Evolutionary conservation across 2,113 vertebrate species (phyloP).

Genomic region (Rhinopomastus cyanomelas): DNA sequence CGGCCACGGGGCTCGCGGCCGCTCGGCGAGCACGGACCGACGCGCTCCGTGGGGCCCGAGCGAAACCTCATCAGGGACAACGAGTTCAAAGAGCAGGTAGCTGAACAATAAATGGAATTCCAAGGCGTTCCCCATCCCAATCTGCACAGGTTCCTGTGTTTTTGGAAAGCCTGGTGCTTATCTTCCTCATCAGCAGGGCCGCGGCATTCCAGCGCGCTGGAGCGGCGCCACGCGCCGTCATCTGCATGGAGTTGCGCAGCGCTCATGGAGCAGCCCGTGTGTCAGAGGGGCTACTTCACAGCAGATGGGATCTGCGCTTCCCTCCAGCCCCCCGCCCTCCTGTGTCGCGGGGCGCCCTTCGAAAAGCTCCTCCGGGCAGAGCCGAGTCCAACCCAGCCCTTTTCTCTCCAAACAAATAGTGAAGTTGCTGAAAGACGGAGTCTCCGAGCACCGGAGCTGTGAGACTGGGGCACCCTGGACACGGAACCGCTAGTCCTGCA

Average conservation of each 20-base stretch:
- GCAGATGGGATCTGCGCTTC: conserved; percentile 59
- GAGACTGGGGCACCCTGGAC: conserved; percentile 4
- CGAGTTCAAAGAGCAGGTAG: conserved; percentile 76
- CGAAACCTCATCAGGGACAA: conserved; percentile 77
- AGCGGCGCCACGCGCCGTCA: conserved; percentile 65
- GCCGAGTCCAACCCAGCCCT: background rate
- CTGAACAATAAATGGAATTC: conserved; percentile 70
- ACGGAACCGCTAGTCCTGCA: background rate
- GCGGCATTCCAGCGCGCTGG: conserved; percentile 69
- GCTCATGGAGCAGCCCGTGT: conserved; percentile 56
- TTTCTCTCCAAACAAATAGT: conserved; percentile 48
- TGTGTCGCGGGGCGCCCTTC: conserved; percentile 2
- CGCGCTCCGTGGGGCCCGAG: conserved; percentile 25
- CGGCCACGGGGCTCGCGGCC: conserved; percentile 35
- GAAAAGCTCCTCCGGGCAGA: conserved; percentile 36
- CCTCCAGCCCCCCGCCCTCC: background rate
- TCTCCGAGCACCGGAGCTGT: conserved; percentile 50
- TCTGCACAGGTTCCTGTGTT: conserved; percentile 76
- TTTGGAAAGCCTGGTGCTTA: conserved; percentile 75
- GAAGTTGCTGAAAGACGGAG: conserved; percentile 39
- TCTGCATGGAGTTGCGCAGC: conserved; percentile 65
- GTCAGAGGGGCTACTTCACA: conserved; percentile 62
- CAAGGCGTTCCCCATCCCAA: conserved; percentile 75
- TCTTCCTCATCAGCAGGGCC: conserved; percentile 70
- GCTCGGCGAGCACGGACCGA: conserved; percentile 21